phyloP scores from a whole-genome alignment of 1,140 invertebrate species.

The Drosophila gunungcola region DNA sequence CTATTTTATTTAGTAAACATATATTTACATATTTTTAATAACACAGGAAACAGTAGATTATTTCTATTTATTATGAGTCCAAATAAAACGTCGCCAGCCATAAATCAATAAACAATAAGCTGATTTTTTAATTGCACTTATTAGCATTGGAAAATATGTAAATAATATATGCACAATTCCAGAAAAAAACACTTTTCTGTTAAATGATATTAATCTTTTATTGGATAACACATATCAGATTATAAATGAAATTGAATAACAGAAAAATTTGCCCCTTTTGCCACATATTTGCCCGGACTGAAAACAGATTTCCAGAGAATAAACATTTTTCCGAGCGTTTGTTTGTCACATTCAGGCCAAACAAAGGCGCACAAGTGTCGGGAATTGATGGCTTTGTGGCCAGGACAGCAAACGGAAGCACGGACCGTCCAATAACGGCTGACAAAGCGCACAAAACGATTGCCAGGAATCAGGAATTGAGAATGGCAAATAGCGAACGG shows the following conservation, averaged over 20 bases:
- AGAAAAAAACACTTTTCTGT: background rate
- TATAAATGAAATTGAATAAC: background rate
- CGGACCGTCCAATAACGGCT: constrained; percentile 8
- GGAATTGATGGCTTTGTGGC: constrained; percentile 37
- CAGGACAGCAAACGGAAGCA: constrained; percentile 16
- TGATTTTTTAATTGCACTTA: background rate
- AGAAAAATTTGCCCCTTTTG: background rate
- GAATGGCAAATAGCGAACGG: background rate
- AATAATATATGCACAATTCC: background rate
- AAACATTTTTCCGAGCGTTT: constrained; percentile 5
- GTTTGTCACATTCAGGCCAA: constrained; percentile 12
- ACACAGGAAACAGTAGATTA: background rate
- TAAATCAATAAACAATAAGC: background rate
- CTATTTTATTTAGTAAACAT: no score
- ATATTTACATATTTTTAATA: background rate
- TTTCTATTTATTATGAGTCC: background rate
- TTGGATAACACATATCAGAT: background rate
- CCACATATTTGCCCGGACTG: constrained; percentile 5
- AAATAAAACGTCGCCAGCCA: background rate
- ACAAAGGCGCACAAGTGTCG: constrained; percentile 24
- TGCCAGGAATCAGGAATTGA: constrained; percentile 1
- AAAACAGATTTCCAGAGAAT: constrained; percentile 19
- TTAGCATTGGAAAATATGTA: background rate
- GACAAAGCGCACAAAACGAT: constrained; percentile 11
- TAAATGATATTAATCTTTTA: background rate